A percentile compares a stretch with the other conserved stretches of the same genome.
Evolutionary conservation across 2,113 vertebrate species (phyloP).

Genomic region (Corynorhinus townsendii): DNA sequence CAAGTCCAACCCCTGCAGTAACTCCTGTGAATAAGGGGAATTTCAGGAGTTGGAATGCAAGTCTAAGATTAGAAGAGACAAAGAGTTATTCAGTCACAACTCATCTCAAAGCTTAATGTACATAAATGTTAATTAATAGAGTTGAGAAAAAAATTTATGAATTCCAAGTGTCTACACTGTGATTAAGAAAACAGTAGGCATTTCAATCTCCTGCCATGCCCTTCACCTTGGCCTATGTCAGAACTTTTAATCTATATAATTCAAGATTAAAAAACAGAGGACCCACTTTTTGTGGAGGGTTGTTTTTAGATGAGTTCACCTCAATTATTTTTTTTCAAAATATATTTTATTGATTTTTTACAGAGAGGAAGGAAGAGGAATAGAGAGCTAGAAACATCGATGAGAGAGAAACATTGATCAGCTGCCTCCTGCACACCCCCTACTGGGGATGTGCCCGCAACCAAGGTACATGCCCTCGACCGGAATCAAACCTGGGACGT

Average conservation of each 20-base stretch:
- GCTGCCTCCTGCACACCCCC: too few relatives aligned
- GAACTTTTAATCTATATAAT: not conserved
- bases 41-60: not conserved
- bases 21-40: not conserved
- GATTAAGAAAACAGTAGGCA: not conserved
- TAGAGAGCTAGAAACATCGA: too few relatives aligned
- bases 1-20: too few relatives aligned
- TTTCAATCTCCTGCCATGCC: not conserved
- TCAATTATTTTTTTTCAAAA: too few relatives aligned
- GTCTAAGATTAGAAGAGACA: not conserved
- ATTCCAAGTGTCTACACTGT: not conserved
- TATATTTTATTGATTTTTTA: too few relatives aligned
- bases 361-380: too few relatives aligned
- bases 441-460: too few relatives aligned
- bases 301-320: not conserved
- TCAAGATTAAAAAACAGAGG: not conserved
- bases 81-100: not conserved
- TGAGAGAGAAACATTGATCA: too few relatives aligned
- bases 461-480: too few relatives aligned
- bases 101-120: not conserved
- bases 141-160: not conserved
- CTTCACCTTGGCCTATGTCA: not conserved
- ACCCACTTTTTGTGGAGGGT: not conserved
- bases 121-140: not conserved
- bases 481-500: too few relatives aligned